A percentile compares a stretch with the other conserved stretches of the same genome.
Evolutionary conservation across 2,888 invertebrate genomes (phyloP).

Genomic region (Aleiodes testaceus): DNA sequence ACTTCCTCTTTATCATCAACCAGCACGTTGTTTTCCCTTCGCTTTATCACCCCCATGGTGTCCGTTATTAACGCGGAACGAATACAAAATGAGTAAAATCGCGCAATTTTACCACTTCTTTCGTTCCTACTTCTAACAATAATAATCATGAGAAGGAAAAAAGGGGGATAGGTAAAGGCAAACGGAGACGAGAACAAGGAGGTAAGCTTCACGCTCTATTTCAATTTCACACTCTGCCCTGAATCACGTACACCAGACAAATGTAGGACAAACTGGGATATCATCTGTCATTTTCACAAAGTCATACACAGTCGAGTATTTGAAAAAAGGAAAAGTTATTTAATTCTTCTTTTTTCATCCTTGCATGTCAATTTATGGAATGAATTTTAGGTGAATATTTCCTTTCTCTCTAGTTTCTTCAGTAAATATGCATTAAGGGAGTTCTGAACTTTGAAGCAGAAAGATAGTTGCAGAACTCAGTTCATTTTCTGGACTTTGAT

Average conservation of each 20-base stretch:
- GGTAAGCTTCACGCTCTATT: slow-evolving; percentile 26
- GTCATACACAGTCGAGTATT: not conserved
- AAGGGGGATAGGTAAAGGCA: not conserved
- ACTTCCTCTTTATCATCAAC: not conserved
- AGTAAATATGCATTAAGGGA: too few species aligned
- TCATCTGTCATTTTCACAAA: not conserved
- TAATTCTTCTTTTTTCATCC: not conserved
- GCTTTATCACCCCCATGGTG: not conserved
- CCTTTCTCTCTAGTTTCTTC: too few species aligned
- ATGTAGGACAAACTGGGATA: slow-evolving; percentile 29
- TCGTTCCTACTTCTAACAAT: not conserved
- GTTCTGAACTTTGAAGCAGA: too few species aligned
- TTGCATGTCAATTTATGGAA: not conserved
- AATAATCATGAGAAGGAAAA: not conserved
- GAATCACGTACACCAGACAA: slow-evolving; percentile 28
- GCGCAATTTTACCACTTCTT: not conserved
- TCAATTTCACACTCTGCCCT: slow-evolving; percentile 24
- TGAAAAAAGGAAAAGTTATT: not conserved
- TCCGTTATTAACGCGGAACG: not conserved
- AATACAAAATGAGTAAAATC: not conserved
- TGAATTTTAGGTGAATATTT: too few species aligned
- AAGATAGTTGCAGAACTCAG: too few species aligned
- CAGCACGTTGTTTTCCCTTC: not conserved
- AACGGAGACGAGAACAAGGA: slow-evolving; percentile 1
- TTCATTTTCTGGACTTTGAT: too few species aligned